Base-by-base conservation (phyloP, 2,888 invertebrate species). In the Eudemis profundana region DNA sequence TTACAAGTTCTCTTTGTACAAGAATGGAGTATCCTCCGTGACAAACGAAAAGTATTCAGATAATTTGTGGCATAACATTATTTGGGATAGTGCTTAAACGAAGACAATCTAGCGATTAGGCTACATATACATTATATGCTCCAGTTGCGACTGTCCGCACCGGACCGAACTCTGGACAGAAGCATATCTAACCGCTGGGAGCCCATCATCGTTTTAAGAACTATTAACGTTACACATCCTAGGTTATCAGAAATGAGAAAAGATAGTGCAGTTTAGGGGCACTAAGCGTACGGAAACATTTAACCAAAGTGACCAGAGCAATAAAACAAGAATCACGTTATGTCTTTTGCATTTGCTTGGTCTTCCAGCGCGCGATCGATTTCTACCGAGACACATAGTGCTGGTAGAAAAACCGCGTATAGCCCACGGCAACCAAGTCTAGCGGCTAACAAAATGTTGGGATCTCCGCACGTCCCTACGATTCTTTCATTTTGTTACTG, bases 1-100 rank as follows among this genome's bases (percentile, higher is more conserved):
- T 90, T 88, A 89, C 88, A 89, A 87, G 86, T 89, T 87, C 81
- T 79, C 81, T 90, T 89, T 90, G 88, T 90, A 90, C 89, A 90
- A 87, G 85, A 85, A 82, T 85, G 83, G 88, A 87, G 82, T 85
- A 79, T 77, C 72, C 81, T 81, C 87, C 86, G 83, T 72, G 75
- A 76, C 77, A 79, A 87, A 85, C 78, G 78, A 84, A 85, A 85
- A 81, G 78, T 79, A 74, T 82, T 82, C 81, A 80, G 80, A 82
- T 82, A 82, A 64, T 64, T 64, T 66, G 84, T 80, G 79, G 81
- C 77, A 74, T 77, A 79, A 81, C 75, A 73, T 79, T 57, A 46
- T 60, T 64, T 46, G 76, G 77, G 79, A 82, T 77, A 81, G 83
- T 82, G 82, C 81, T 78, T 79, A 51, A 64, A 57, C 46, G 46